Evolutionary conservation across 2,797 vertebrate species (phyloP), one percentile per base, ranked within the genome.

Genomic region (Neostethus bicornis): DNA sequence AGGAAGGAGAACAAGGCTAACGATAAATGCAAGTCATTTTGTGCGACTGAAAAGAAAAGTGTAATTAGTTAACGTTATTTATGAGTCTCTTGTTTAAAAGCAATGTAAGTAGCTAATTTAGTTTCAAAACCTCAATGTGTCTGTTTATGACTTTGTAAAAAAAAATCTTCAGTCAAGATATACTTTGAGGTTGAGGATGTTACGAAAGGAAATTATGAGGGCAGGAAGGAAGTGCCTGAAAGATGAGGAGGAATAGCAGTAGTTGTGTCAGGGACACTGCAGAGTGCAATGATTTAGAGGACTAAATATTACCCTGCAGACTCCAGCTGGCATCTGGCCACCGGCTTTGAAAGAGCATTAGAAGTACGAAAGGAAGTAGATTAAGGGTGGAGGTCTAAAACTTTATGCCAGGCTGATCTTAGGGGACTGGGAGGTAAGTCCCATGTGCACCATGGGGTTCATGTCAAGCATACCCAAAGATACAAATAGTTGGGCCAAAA

Each of bases 61-160:
- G 66, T 89, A 67, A 51, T 83, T 61, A 50, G 55, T 63, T 59
- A 77, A 76, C 66, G 73, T 84, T 7, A 57, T 5, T 26, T 7
- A 38, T 26, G 35, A 16, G 65, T 83, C 63, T 69, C 67, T 77
- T 80, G 86, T 93, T 90, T 88, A 82, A 77, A 90, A 89, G 78
- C 87, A 93, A 91, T 92, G 86, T 87, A 73, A 71, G 68, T 84
- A 88, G 74, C 73, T 89, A 73, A 80, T 87, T 64, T 83, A 84
- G 88, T 73, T 84, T 91, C 90, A 78, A 81, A 85, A 73, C 71
- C 75, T 84, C 87, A 88, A 82, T 83, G 68, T 55, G 38, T 59
- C 45, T 34, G 34, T 34, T 43, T 48, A 80, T 54, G 61, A 42
- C 66, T 54, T 64, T 53, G 29, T 49, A 44, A 41, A 47, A 72